Evolutionary conservation across 2,888 invertebrate genomes (phyloP).

Genomic region (Ectobius pallidus): DNA sequence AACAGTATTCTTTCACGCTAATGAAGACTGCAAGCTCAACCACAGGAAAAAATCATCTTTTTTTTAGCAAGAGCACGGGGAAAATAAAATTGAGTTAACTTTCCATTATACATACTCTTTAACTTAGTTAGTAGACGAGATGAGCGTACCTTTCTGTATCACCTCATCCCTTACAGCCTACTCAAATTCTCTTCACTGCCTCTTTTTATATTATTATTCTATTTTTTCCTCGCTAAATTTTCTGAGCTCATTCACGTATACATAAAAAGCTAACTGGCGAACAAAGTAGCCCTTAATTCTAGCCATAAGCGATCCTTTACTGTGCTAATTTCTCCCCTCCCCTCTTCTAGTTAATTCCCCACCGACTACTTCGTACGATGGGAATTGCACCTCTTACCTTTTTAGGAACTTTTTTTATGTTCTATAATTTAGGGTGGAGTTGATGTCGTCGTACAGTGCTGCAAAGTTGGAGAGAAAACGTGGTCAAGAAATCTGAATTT

Average conservation of each 20-base stretch:
- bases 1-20: constrained; percentile 20
- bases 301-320: constrained; percentile 47
- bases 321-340: constrained; percentile 46
- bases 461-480: too few relatives aligned
- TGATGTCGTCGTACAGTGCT: background rate
- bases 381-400: constrained; percentile 21
- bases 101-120: constrained; percentile 35
- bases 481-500: too few relatives aligned
- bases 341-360: constrained; percentile 11
- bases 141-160: background rate
- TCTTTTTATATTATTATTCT: constrained; percentile 32
- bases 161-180: background rate
- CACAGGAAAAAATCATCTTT: background rate
- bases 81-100: constrained; percentile 40
- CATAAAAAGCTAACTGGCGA: constrained; percentile 33
- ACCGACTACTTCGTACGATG: background rate
- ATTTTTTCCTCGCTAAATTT: constrained; percentile 29
- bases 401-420: background rate
- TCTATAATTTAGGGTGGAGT: background rate
- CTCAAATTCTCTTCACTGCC: constrained; percentile 17
- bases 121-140: constrained; percentile 33
- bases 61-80: constrained; percentile 5
- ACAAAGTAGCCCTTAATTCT: constrained; percentile 44
- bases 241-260: constrained; percentile 28
- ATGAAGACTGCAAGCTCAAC: constrained; percentile 1